A percentile compares a stretch with the other conserved stretches of the same genome.
Conservation (phyloP, 1,140 invertebrate species). For the Drosophila truncata region DNA sequence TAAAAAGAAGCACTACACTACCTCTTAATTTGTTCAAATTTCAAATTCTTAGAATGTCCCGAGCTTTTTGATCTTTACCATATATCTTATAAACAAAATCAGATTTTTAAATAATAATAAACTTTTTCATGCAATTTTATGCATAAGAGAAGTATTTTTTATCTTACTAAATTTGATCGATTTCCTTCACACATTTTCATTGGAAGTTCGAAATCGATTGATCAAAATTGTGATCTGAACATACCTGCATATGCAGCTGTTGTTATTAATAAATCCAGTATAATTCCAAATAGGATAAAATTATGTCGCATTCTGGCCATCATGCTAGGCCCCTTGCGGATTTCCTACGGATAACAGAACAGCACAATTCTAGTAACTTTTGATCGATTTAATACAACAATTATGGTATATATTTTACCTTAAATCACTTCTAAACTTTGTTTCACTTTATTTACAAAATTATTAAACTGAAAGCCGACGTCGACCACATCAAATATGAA, state of each 20-base stretch:
- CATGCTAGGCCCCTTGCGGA: slow-evolving; percentile 15
- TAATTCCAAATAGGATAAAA: slow-evolving; percentile 12
- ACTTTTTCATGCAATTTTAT: too few species aligned
- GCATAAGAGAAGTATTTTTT: too few species aligned
- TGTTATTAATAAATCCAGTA: slow-evolving; percentile 40
- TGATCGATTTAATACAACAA: not conserved
- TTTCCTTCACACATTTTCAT: too few species aligned
- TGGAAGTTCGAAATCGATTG: too few species aligned
- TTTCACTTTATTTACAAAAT: slow-evolving; percentile 23
- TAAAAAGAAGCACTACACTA: too few species aligned
- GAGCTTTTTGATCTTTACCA: too few species aligned
- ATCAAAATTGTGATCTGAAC: too few species aligned
- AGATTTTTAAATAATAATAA: too few species aligned
- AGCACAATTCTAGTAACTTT: slow-evolving; percentile 9
- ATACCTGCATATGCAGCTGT: slow-evolving; percentile 48
- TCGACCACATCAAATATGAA: slow-evolving; percentile 27
- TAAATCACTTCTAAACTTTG: slow-evolving; percentile 23
- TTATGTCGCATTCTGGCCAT: slow-evolving; percentile 27
- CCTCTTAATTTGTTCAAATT: too few species aligned
- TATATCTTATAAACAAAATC: too few species aligned
- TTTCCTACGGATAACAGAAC: slow-evolving; percentile 31
- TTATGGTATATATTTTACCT: slow-evolving; percentile 45
- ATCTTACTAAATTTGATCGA: too few species aligned
- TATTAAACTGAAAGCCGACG: slow-evolving; percentile 28
- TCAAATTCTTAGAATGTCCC: too few species aligned